Conservation (phyloP, 1,140 invertebrate species). For the Charaxes varanes region DNA sequence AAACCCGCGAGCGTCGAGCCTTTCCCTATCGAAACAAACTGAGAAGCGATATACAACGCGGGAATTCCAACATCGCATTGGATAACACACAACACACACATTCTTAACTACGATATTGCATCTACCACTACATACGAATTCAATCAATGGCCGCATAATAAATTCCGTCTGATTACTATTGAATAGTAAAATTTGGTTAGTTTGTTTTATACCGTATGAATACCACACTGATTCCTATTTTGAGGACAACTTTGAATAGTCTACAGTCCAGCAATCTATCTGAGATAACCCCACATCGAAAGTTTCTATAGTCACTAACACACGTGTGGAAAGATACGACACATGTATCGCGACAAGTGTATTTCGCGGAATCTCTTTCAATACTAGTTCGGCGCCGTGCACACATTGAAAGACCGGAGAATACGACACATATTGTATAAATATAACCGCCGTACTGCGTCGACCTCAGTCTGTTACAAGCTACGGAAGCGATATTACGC, state of each 20-base stretch:
- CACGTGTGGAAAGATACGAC: slow-evolving; percentile 3
- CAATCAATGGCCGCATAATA: too few species aligned
- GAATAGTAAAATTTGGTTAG: too few species aligned
- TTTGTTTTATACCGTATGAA: too few species aligned
- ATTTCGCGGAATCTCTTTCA: slow-evolving; percentile 48
- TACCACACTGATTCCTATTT: too few species aligned
- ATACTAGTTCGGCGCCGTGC: slow-evolving; percentile 32
- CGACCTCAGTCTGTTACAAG: slow-evolving; percentile 36
- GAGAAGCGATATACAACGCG: too few species aligned
- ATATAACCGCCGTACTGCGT: slow-evolving; percentile 19
- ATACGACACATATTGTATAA: slow-evolving; percentile 36
- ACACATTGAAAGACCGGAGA: slow-evolving; percentile 35
- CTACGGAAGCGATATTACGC: slow-evolving; percentile 32
- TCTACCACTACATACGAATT: too few species aligned
- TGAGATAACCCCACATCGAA: too few species aligned
- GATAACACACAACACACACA: slow-evolving; percentile 23
- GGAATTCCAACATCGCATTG: slow-evolving; percentile 34
- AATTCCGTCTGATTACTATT: too few species aligned
- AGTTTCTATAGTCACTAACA: too few species aligned
- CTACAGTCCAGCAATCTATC: too few species aligned
- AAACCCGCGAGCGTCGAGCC: slow-evolving; percentile 17
- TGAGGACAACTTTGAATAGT: too few species aligned
- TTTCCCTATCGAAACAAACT: slow-evolving; percentile 40
- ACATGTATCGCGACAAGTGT: slow-evolving; percentile 8
- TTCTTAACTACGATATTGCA: too few species aligned